Percentiles rank a stretch among this genome's conserved stretches.
Conservation (phyloP, 2,888 invertebrate genomes). For the Spisula subtruncata region DNA sequence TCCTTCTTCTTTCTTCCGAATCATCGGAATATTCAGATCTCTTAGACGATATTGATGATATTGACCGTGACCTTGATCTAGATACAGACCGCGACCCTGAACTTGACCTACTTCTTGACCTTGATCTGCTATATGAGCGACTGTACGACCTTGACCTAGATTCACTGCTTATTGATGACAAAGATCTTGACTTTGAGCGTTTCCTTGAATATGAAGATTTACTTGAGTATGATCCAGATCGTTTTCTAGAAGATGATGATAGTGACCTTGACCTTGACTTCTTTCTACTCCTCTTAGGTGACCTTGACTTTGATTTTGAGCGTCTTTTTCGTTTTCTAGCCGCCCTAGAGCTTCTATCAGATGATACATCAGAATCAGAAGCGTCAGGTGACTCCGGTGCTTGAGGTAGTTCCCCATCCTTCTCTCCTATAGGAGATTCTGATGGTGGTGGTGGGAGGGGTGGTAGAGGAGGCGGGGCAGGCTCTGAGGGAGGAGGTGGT, state of each 20-base stretch:
- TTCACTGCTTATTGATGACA: constrained; percentile 70
- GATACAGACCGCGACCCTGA: constrained; percentile 64
- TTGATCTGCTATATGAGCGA: constrained; percentile 58
- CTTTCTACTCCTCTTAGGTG: constrained; percentile 50
- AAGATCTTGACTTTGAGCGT: constrained; percentile 53
- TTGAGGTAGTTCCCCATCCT: constrained; percentile 45
- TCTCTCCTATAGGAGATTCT: constrained; percentile 38
- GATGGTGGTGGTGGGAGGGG: constrained; percentile 64
- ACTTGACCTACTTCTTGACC: constrained; percentile 62
- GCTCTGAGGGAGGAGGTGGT: constrained; percentile 68
- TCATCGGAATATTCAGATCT: constrained; percentile 60
- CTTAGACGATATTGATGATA: constrained; percentile 61
- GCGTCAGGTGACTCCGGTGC: constrained; percentile 59
- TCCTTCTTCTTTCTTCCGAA: constrained; percentile 66
- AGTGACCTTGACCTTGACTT: constrained; percentile 58
- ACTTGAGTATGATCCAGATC: constrained; percentile 56
- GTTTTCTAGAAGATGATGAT: constrained; percentile 49
- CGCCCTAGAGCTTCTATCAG: not conserved
- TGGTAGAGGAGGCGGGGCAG: constrained; percentile 64
- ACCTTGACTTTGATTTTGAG: constrained; percentile 57
- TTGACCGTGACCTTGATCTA: constrained; percentile 67
- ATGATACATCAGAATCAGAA: constrained; percentile 31
- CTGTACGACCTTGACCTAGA: constrained; percentile 57
- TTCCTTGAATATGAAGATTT: constrained; percentile 55
- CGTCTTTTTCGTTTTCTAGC: constrained; percentile 46